A percentile compares a stretch with the other conserved stretches of the same genome.
Evolutionary conservation across 2,113 vertebrate genomes (phyloP).

Genomic region (Toxostoma redivivum): DNA sequence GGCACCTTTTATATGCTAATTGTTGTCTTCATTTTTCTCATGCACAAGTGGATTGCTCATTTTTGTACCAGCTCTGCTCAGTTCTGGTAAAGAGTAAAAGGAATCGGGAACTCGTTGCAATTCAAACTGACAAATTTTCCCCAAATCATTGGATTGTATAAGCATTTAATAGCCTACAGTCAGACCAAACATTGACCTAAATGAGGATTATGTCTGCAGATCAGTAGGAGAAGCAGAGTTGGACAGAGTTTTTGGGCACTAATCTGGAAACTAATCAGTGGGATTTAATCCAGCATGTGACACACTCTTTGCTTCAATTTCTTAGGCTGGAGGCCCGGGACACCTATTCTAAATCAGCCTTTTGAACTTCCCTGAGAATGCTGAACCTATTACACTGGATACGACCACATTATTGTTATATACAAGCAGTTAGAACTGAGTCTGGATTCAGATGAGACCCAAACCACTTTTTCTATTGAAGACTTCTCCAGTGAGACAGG

Average conservation of each 20-base stretch:
- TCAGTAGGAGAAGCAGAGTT: neutral
- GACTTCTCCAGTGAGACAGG: neutral
- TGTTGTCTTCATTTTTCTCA: neutral
- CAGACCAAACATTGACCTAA: neutral
- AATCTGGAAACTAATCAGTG: neutral
- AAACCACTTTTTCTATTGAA: neutral
- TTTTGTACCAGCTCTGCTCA: neutral
- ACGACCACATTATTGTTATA: neutral
- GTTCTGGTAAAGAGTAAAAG: neutral
- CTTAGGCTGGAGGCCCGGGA: neutral
- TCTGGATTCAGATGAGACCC: neutral
- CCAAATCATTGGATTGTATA: neutral
- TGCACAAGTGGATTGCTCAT: rapidly evolving
- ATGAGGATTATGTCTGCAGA: neutral
- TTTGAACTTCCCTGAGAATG: neutral
- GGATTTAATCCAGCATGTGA: neutral
- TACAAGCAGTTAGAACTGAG: neutral
- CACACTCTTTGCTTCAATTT: neutral
- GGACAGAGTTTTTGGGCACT: neutral
- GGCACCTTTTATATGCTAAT: neutral
- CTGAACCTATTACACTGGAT: neutral
- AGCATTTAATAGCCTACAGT: neutral
- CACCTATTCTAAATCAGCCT: neutral
- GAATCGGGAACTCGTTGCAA: neutral
- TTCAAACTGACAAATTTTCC: neutral